Base-by-base conservation (phyloP, 23 tunicate species). In the Trididemnum clinides region DNA sequence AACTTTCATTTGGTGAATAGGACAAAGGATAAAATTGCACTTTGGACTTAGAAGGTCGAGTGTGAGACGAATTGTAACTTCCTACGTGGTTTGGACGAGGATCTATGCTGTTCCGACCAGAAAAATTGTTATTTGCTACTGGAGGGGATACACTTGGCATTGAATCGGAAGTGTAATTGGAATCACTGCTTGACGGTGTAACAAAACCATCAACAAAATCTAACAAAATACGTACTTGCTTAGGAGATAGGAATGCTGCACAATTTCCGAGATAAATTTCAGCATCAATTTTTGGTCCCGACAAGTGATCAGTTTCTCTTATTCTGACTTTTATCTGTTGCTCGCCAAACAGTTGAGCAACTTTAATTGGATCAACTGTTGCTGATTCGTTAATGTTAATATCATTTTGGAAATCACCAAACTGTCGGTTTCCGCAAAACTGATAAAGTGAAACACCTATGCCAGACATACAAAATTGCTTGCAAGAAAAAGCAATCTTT, bases 271-370 rank as follows among this genome's bases (percentile, higher is more conserved):
- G 58, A 36, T 64, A 86, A 21, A 83, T 78, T 29, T 81, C 90
- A 33, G 58, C 81, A 35, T 91, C 90, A 33, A 91, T 33, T 64
- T 91, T 91, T 0, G 96, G 96, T 38, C 71, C 86, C 20, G 86
- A 23, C 7, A 74, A 35, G 35, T 73, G 86, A 12, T 85, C 87
- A 29, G 44, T 74, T 73, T 86, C 76, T 33, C 79, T 71, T 0
- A 91, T 35, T 1, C 90, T 51, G 10, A 91, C 30, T 82, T 91
- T 91, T 3, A 91, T 20, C 39, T 91, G 82, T 33, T 91, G 96
- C 57, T 76, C 64, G 35, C 90, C 96, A 75, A 64, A 91, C 34
- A 81, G 36, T 18, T 72, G 33, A 32, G 69, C 90, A 33, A 90
- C 70, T 5, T 19, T 18, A 37, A 73, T 57, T 7, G 80, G 57